Percentiles rank a stretch among this genome's conserved stretches.
Conservation (phyloP, 2,888 invertebrate species). For the Silvanus unidentatus region DNA sequence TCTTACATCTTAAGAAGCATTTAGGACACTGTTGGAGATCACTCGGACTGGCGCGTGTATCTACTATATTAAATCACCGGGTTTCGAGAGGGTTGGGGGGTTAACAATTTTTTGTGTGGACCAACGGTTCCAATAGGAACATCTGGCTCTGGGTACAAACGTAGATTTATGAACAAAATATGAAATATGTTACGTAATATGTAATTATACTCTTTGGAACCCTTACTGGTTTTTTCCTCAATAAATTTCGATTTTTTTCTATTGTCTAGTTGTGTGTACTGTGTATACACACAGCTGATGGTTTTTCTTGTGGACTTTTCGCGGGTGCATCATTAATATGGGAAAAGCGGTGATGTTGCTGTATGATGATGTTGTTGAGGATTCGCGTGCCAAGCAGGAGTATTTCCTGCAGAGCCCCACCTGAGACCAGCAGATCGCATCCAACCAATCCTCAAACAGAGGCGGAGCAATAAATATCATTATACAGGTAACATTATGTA, state of each 20-base stretch:
- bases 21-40: conserved; percentile 39
- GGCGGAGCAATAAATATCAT: conserved; percentile 27
- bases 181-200: conserved; percentile 12
- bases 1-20: conserved; percentile 47
- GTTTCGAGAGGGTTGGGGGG: conserved; percentile 10
- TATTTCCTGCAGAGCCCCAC: conserved; percentile 23
- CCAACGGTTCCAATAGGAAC: conserved; percentile 7
- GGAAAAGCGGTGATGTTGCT: too few species aligned
- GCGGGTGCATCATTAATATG: too few species aligned
- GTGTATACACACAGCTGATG: too few species aligned
- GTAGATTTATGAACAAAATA: conserved; percentile 9
- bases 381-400: conserved; percentile 8
- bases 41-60: conserved; percentile 36
- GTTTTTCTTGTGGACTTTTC: too few species aligned
- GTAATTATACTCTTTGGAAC: conserved; percentile 16
- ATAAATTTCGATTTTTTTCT: too few species aligned
- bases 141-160: conserved; percentile 10
- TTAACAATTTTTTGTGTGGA: background rate
- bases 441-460: conserved; percentile 25
- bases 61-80: conserved; percentile 40
- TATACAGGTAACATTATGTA: conserved; percentile 30
- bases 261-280: too few species aligned
- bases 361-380: background rate
- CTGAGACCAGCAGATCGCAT: conserved; percentile 32
- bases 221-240: too few species aligned